These are phyloP conservation scores for Pan troglodytes DNA, from an alignment of 2,113 vertebrate genomes.

Conservation along the genomic window NHGRI_mPanTro3-v2.1_pri NC_072403.2:97630501-97631000, in stretches of 20 bases:
- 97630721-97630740: background rate
- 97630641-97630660: background rate
- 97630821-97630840: background rate
- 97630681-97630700: background rate
- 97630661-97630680: background rate
- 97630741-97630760: background rate
- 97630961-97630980: background rate
- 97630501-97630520: conserved; percentile 98
- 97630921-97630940: background rate
- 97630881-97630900: conserved; percentile 10
- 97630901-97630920: background rate
- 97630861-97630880: conserved; percentile 21
- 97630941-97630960: background rate
- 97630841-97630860: background rate
- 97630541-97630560: conserved; percentile 52
- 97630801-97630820: background rate
- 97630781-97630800: background rate
- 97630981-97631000: background rate
- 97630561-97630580: background rate
- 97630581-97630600: conserved; percentile 1
- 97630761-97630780: background rate
- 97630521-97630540: conserved; percentile 87
- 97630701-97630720: background rate
- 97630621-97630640: background rate
- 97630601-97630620: background rate